Evolutionary conservation across 1,140 invertebrate species (phyloP), one percentile per base, ranked within the genome.

Genomic region (Drosophila rhopaloa): DNA sequence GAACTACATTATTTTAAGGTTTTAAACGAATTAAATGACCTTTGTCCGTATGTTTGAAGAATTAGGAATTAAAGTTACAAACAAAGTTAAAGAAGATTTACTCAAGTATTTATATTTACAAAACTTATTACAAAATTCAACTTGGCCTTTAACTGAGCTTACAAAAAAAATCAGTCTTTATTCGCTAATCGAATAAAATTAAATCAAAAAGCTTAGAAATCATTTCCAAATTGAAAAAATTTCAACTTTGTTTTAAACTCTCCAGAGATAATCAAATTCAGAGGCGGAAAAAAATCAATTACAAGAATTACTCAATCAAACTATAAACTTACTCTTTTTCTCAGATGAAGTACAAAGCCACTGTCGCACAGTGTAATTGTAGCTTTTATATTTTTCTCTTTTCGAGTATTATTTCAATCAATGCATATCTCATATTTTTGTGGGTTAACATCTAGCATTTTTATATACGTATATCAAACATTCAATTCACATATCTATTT

Each of bases 391-490:
- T 51, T 2, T 24, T n/a, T 56, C 32, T 53, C 13, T 32, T 35
- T 46, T 41, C 9, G 46, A 44, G 38, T 62, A 61, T 58, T 40
- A 40, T n/a, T 32, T 14, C 29, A 51, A 50, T 16, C 41, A 14
- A 16, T 43, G 27, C 47, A 38, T 43, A 60, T 38, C 24, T 59
- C 35, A 61, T 74, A 13, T 51, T 61, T 70, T 72, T 56, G 59
- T 76, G 55, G 76, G 65, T 71, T 62, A 83, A 80, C 81, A 76
- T 65, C 62, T 84, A 79, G 56, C 71, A 43, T 58, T 58, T 60
- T 60, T 53, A 84, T 80, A 86, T 83, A 86, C 82, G 82, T 86
- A 88, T 86, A 86, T 86, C 82, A 86, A 86, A 86, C 83, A 85
- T 77, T 77, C 79, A 88, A 83, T 84, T 57, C 59, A 57, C 75